Conservation (phyloP, 2,113 vertebrate genomes). For the Carettochelys insculpta region DNA sequence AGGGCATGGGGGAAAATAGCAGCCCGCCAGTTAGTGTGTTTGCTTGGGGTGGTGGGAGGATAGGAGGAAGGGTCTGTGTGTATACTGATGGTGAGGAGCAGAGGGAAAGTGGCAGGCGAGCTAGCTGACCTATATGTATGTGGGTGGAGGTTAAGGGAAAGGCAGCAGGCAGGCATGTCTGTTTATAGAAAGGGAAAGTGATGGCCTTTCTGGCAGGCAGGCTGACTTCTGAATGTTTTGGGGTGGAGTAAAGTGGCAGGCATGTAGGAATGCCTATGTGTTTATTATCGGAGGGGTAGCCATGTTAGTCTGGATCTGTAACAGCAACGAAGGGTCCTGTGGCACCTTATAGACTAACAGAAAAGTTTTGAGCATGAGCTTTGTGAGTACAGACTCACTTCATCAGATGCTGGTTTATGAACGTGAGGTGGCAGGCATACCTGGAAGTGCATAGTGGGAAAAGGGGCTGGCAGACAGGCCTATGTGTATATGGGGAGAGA, state of each 20-base stretch:
- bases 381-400: too few species aligned
- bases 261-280: not conserved
- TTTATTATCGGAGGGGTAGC: too few species aligned
- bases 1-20: not conserved
- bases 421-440: not conserved
- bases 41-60: not conserved
- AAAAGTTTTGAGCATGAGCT: too few species aligned
- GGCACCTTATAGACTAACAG: too few species aligned
- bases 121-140: not conserved
- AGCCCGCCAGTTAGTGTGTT: not conserved
- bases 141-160: too few species aligned
- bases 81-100: not conserved
- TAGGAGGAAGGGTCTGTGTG: not conserved
- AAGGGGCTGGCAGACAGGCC: not conserved
- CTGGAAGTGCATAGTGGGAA: not conserved
- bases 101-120: not conserved
- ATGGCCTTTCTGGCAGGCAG: too few species aligned
- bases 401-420: too few species aligned
- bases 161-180: too few species aligned
- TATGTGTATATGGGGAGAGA: not conserved
- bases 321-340: too few species aligned
- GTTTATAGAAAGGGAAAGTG: too few species aligned
- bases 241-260: not conserved
- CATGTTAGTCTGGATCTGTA: too few species aligned
- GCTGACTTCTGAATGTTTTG: not conserved